Evolutionary conservation across 1,140 invertebrate genomes (phyloP), one percentile per base, ranked within the genome.

Genomic region (Lycorma delicatula): DNA sequence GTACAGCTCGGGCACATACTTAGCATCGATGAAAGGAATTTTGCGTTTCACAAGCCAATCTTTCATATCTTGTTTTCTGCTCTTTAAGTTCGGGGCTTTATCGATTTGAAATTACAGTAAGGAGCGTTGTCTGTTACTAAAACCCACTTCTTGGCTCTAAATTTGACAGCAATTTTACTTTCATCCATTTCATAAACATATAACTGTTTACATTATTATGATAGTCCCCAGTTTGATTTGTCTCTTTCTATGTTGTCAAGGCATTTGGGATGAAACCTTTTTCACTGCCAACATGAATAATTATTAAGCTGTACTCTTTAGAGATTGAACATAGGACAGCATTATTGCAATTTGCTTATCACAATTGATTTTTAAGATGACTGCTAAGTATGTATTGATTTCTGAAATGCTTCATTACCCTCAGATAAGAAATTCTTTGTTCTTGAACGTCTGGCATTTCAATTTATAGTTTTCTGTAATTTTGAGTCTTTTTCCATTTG

Each of bases 71-170:
- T 6, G n/a, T 22, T 18, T 49, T 25, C 6, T 18, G 9, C 11
- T 12, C 23, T 49, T 49, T 25, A n/a, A n/a, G n/a, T n/a, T n/a
- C n/a, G n/a, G n/a, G n/a, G 13, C 23, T 22, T 22, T 11, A 23
- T 49, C 7, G 3, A 6, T 25, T 18, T n/a, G n/a, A n/a, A n/a
- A n/a, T 61, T 63, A 58, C 70, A 68, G 47, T 73, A 73, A 0
- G 68, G 56, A 13, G 67, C 72, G 58, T 73, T 72, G 47, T 73
- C 71, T 18, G 72, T 63, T 0, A 73, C 64, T 3, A 71, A 53
- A 26, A 72, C n/a, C n/a, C 62, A 20, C 49, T 59, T 29, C 65
- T 62, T 20, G 38, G 20, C 9, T 62, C 64, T 12, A 73, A 38
- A 51, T 70, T 72, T 18, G 69, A 68, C 4, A 72, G 48, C 26